Base-by-base conservation (phyloP, 2,888 invertebrate species). In the Cistogaster globosa region DNA sequence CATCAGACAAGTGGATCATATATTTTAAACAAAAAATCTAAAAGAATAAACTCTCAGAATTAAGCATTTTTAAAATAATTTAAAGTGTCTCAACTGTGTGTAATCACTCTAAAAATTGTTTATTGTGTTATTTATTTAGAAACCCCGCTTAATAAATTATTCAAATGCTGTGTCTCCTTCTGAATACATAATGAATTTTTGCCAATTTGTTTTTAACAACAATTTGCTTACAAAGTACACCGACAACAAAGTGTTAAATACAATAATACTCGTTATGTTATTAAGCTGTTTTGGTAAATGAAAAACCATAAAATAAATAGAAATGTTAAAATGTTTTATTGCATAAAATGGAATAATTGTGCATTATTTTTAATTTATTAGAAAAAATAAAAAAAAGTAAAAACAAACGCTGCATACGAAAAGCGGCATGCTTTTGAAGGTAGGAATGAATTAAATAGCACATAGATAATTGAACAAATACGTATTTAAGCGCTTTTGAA, bases 241-340 rank as follows among this genome's bases (percentile, higher is more conserved):
- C 38, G 42, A 6, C 62, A 67, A 76, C 36, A 77, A 60, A 68
- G 68, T 77, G 60, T 53, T 69, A 53, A 58, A 55, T 16, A 42
- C 62, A 38, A 20, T 32, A 60, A 68, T 51, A 36, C 32, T 3
- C 32, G 48, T 12, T 32, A 36, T 8, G 53, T 42, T 58, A 51
- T n/a, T 20, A 5, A 16, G 18, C 48, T 32, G 42, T n/a, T 55
- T 57, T 65, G 75, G 48, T 60, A 68, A 53, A 32, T 60, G 58
- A 77, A 32, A 77, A 67, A 20, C 60, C 60, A 77, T 63, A 63
- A 63, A 63, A 68, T 76, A 20, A 77, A 79, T 79, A 36, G 45
- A 57, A 69, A 79, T 79, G 63, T 71, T 63, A 65, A 79, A 65
- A 65, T 8, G 65, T 65, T 72, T 79, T 71, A 79, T 79, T 63